Base-by-base conservation (phyloP, 2,797 vertebrate genomes). In the Macrochelys suwanniensis region DNA sequence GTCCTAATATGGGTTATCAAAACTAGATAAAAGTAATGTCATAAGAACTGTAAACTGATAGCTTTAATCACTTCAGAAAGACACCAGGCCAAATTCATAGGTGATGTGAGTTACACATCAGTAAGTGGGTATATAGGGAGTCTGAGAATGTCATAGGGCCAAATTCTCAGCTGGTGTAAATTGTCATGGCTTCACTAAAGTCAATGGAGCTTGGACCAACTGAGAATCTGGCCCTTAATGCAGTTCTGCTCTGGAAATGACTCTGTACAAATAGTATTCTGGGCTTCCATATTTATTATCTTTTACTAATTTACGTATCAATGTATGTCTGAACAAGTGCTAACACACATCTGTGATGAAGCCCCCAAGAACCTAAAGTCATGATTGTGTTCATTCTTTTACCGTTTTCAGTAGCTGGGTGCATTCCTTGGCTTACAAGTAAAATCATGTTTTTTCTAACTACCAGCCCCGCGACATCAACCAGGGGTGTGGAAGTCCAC, bases 21-120 rank as follows among this genome's bases (percentile, higher is more conserved):
- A 84, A 90, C 42, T 1, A 95, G 96, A 98, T 97, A 97, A 96
- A 89, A 88, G 93, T 23, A 97, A 92, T 76, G 95, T 98, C 92
- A 57, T 97, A 95, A 97, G 95, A 96, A 81, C 93, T 96, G 47
- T 56, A 97, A 93, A 82, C 89, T 83, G 80, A 96, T 94, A 98
- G 49, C 45, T 95, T 71, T 88, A 95, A 96, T 86, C 79, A 0
- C 1, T 76, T 45, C 85, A 82, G 90, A 94, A 96, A 87, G 87
- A 93, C 84, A 0, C 0, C 0, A 13, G 53, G 65, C 71, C 0
- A 25, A 79, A 85, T 65, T 76, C 7, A 0, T 37, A 84, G 76
- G 5, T 5, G 95, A 23, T 0, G 33, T 54, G 77, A 96, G 87
- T 96, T 88, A 91, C n/a, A 0, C 0, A 0, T 54, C 79, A 19